These are phyloP conservation scores for Hydrochoerus hydrochaeris DNA, from an alignment of 2,113 vertebrate genomes.

Conservation along the genomic window DNA sequence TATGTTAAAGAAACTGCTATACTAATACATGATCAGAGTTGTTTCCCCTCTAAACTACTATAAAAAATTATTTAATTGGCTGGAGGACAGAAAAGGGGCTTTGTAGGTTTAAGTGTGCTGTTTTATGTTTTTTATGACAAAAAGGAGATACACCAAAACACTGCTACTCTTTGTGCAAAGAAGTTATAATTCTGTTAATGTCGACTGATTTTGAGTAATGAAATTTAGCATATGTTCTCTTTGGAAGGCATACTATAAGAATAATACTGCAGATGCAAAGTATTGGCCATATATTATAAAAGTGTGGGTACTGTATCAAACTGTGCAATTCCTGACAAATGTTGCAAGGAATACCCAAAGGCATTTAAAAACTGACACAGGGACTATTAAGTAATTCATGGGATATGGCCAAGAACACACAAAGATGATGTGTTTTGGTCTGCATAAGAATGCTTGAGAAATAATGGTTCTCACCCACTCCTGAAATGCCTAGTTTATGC, in stretches of 20 bases:
- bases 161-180: slow-evolving; percentile 34
- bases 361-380: slow-evolving; percentile 49
- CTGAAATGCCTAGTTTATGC: background rate
- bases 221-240: slow-evolving; percentile 46
- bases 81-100: background rate
- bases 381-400: background rate
- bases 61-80: slow-evolving; percentile 26
- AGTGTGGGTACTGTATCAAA: background rate
- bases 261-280: slow-evolving; percentile 12
- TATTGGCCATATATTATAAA: slow-evolving; percentile 23
- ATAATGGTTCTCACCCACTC: background rate
- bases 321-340: slow-evolving; percentile 21
- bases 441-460: slow-evolving; percentile 20
- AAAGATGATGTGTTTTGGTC: background rate
- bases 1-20: slow-evolving; percentile 8
- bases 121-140: slow-evolving; percentile 50
- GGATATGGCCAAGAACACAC: slow-evolving; percentile 17
- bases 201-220: background rate
- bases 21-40: background rate
- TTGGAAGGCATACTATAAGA: background rate
- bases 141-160: slow-evolving; percentile 7
- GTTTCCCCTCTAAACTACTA: slow-evolving; percentile 3
- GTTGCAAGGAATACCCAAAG: slow-evolving; percentile 42
- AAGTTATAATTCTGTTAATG: background rate
- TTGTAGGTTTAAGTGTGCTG: background rate